A percentile compares a stretch with the other conserved stretches of the same genome.
phyloP scores from a whole-genome alignment of 2,888 invertebrate genomes.

The Habrosyne pyritoides region DNA sequence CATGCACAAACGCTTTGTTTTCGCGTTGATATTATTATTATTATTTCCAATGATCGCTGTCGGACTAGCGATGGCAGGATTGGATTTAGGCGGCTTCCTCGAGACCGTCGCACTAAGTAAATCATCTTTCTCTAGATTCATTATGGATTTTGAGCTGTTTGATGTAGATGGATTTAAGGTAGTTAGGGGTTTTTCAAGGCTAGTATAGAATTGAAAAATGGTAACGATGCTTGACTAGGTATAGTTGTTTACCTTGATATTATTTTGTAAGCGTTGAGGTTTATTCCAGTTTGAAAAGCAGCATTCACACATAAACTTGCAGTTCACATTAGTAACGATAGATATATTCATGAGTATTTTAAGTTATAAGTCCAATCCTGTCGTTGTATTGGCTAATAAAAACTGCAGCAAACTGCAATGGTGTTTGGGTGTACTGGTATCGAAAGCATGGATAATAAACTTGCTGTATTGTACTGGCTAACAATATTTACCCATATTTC shows the following conservation, averaged over 20 bases:
- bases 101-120: neutral
- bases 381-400: neutral
- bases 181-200: neutral
- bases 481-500: neutral
- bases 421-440: neutral
- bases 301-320: neutral
- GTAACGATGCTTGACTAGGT: constrained; percentile 4
- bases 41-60: constrained; percentile 11
- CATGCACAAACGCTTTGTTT: constrained; percentile 50
- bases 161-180: constrained; percentile 6
- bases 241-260: constrained; percentile 9
- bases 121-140: neutral
- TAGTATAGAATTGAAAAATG: constrained; percentile 2
- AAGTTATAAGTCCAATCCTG: neutral
- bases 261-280: constrained; percentile 17
- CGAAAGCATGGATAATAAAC: neutral
- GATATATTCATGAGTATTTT: neutral
- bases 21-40: constrained; percentile 23
- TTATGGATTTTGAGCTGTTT: constrained; percentile 11
- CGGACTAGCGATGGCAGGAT: neutral
- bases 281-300: constrained; percentile 25
- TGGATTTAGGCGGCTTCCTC: neutral
- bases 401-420: neutral
- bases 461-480: neutral
- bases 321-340: neutral